phyloP scores from a whole-genome alignment of 2,113 vertebrate species.

The Ivindomyrus marchei region DNA sequence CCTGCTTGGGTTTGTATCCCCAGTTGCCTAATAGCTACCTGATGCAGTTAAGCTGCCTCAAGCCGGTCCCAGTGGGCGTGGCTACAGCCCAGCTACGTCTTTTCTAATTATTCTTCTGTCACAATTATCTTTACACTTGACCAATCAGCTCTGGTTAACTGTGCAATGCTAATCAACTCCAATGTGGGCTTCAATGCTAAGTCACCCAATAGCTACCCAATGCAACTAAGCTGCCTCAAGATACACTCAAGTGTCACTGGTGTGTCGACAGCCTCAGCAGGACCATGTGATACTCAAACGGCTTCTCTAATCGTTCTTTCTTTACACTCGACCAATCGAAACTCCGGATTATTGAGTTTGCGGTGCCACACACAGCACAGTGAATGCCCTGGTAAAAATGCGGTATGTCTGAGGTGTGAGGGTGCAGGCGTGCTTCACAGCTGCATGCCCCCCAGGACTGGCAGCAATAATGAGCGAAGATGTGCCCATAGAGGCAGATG shows the following conservation, averaged over 20 bases:
- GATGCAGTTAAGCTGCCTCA: not conserved
- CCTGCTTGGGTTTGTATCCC: too few species aligned
- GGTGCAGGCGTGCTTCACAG: not conserved
- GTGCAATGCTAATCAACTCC: not conserved
- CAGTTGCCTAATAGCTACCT: not conserved
- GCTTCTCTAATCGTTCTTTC: not conserved
- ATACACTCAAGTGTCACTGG: not conserved
- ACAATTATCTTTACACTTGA: not conserved
- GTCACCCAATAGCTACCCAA: not conserved
- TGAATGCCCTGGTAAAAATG: not conserved
- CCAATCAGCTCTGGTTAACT: not conserved
- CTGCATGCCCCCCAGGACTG: not conserved
- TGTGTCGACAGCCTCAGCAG: not conserved
- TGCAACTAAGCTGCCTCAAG: not conserved
- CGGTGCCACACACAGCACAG: not conserved
- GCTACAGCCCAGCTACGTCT: not conserved
- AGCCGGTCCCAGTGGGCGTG: not conserved
- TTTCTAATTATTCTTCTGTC: not conserved
- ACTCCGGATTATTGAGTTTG: not conserved
- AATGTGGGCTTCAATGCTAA: not conserved
- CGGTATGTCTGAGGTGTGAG: not conserved
- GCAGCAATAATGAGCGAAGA: not conserved
- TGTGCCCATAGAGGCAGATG: not conserved
- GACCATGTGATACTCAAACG: not conserved
- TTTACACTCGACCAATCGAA: not conserved